phyloP scores from a whole-genome alignment of 1,140 invertebrate species.

The Diuraphis noxia region DNA sequence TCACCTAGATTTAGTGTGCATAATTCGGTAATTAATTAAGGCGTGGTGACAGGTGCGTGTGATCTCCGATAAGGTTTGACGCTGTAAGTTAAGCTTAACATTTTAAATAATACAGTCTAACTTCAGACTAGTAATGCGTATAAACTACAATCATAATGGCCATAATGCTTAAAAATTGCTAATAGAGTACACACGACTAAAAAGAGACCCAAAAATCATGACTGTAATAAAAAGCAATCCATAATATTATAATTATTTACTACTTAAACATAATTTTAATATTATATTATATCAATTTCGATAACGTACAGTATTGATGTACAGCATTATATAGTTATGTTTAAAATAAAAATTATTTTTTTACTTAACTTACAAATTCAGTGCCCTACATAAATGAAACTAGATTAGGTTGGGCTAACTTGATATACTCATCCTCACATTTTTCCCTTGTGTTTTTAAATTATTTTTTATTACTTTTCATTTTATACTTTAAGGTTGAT shows the following conservation, averaged over 20 bases:
- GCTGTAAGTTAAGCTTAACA: background rate
- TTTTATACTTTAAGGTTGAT: background rate
- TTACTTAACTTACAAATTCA: background rate
- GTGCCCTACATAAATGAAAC: background rate
- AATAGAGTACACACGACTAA: background rate
- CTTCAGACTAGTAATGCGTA: background rate
- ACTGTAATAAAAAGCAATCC: background rate
- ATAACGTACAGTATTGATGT: background rate
- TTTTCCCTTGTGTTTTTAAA: background rate
- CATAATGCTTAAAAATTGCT: background rate
- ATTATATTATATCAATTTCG: background rate
- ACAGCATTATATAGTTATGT: background rate
- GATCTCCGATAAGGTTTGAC: constrained; percentile 19
- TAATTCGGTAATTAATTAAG: constrained; percentile 9
- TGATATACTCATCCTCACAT: background rate
- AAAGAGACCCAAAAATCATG: background rate
- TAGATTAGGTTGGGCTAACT: background rate
- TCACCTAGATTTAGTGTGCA: background rate
- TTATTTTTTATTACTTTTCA: background rate
- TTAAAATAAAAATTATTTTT: background rate
- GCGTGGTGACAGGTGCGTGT: background rate
- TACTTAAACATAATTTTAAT: background rate
- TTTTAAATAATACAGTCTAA: background rate
- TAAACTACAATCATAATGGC: background rate
- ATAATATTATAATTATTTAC: background rate